phyloP scores from a whole-genome alignment of 2,797 vertebrate species.

The Hydrocynus forskahlii region DNA sequence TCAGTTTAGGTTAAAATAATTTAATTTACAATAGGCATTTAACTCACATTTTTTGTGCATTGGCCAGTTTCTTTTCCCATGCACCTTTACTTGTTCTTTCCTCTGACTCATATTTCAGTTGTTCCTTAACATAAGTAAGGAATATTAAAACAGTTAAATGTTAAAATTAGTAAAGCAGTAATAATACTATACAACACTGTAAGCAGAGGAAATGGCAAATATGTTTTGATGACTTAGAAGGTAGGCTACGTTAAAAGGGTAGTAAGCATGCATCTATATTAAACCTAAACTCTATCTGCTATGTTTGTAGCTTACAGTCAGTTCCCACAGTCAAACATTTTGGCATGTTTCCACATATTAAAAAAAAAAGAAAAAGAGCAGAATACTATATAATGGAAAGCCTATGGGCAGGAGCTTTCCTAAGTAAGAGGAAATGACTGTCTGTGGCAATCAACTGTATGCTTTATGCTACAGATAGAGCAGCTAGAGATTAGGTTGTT shows the following conservation, averaged over 20 bases:
- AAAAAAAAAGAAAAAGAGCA: background rate
- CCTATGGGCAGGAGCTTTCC: background rate
- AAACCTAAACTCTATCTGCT: no score
- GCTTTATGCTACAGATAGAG: background rate
- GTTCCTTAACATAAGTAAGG: constrained; percentile 81
- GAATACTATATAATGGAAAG: no score
- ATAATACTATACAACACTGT: no score
- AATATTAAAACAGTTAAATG: constrained; percentile 21
- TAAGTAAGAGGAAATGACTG: background rate
- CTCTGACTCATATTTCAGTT: constrained; percentile 89
- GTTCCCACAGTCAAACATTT: no score
- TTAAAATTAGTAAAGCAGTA: background rate
- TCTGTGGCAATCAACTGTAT: no score
- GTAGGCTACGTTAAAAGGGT: no score
- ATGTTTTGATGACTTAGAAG: no score
- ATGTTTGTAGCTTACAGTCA: no score
- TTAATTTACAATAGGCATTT: background rate
- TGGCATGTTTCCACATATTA: background rate
- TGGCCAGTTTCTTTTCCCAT: constrained; percentile 93
- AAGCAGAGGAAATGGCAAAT: no score
- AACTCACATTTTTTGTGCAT: constrained; percentile 87
- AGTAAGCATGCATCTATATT: no score
- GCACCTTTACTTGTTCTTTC: constrained; percentile 86
- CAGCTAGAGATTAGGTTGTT: background rate
- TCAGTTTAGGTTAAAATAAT: background rate